Percentiles rank a stretch among this genome's conserved stretches.
Conservation (phyloP, 2,797 vertebrate genomes). For the Pyrrhura leucotis region DNA sequence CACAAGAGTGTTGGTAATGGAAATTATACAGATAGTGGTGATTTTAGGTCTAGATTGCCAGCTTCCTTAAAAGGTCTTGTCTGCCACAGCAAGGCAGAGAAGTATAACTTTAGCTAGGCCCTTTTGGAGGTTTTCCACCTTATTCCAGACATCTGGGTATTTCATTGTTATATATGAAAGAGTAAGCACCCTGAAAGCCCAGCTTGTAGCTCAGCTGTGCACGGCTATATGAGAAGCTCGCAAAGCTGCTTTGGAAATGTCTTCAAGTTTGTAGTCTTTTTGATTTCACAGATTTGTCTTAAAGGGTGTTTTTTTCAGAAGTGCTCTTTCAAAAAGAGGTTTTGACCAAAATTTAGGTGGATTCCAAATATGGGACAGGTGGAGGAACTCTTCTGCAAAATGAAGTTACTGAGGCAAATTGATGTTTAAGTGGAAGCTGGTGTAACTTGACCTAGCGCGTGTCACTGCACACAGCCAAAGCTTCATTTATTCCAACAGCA, state of each 20-base stretch:
- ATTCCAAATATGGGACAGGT: not conserved
- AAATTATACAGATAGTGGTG: not conserved
- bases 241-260: not conserved
- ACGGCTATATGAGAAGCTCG: not conserved
- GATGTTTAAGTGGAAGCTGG: not conserved
- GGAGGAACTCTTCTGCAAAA: not conserved
- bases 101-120: not conserved
- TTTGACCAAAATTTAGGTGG: not conserved
- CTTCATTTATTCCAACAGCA: not conserved
- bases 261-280: not conserved
- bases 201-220: not conserved
- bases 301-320: not conserved
- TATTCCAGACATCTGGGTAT: not conserved
- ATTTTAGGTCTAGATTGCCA: not conserved
- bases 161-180: not conserved
- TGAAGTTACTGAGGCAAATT: not conserved
- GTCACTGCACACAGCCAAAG: not conserved
- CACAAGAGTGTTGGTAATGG: not conserved
- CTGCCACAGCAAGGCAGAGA: not conserved
- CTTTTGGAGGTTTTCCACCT: not conserved
- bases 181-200: not conserved
- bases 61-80: not conserved
- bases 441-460: not conserved
- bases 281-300: not conserved
- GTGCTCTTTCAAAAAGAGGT: not conserved